Percentiles rank a stretch among this genome's conserved stretches.
Evolutionary conservation across 1,140 invertebrate genomes (phyloP).

Genomic region (Diploscapter pachys): DNA sequence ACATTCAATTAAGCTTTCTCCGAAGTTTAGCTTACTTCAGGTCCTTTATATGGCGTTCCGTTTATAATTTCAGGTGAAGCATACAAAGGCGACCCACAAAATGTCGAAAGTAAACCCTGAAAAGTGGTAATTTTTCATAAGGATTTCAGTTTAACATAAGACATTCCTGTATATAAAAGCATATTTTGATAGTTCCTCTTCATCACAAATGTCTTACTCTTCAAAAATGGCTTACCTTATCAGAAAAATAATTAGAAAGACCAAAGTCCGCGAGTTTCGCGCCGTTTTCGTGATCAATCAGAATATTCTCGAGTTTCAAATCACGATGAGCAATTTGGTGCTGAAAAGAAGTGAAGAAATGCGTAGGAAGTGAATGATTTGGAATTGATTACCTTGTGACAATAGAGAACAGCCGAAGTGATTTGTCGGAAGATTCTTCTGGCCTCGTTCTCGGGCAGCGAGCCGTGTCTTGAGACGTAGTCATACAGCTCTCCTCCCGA

Average conservation of each 20-base stretch:
- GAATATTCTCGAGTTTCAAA: constrained; percentile 96
- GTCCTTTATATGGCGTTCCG: constrained; percentile 93
- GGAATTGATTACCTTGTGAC: constrained; percentile 74
- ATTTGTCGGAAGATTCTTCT: constrained; percentile 94
- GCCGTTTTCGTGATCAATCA: constrained; percentile 88
- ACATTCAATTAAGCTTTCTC: too few species aligned
- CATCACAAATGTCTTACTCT: background rate
- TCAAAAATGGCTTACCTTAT: constrained; percentile 62
- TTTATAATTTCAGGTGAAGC: constrained; percentile 98
- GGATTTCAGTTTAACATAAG: too few species aligned
- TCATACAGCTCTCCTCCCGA: constrained; percentile 96
- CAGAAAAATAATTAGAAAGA: constrained; percentile 93
- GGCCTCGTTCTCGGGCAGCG: constrained; percentile 84
- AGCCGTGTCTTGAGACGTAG: constrained; percentile 87
- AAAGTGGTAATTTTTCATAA: background rate
- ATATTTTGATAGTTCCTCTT: too few species aligned
- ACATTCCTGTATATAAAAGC: too few species aligned
- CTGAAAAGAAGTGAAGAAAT: background rate
- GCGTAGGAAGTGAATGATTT: constrained; percentile 1
- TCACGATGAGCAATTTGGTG: constrained; percentile 76
- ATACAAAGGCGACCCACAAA: constrained; percentile 95
- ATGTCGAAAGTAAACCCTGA: constrained; percentile 74
- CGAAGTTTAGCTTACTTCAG: constrained; percentile 69
- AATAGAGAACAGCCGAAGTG: constrained; percentile 93
- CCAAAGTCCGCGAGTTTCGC: constrained; percentile 99